A percentile compares a stretch with the other conserved stretches of the same genome.
Evolutionary conservation across 2,888 invertebrate genomes (phyloP).

Genomic region (Byasa hedistus): DNA sequence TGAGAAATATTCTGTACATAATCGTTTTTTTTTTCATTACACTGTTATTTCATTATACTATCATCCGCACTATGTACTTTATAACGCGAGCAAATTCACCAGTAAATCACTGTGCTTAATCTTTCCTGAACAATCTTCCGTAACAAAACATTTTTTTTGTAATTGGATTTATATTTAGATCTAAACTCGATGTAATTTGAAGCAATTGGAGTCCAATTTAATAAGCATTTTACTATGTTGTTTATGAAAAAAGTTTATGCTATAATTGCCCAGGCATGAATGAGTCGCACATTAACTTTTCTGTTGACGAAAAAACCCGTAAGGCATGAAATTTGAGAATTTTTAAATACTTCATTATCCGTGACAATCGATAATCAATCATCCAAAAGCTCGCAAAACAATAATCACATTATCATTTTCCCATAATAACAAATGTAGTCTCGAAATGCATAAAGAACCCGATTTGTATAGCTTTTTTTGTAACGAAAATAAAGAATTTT

Average conservation of each 20-base stretch:
- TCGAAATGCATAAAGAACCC: conserved; percentile 75
- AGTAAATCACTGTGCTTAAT: not conserved
- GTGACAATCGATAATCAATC: conserved; percentile 75
- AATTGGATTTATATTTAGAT: too few species aligned
- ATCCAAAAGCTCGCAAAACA: conserved; percentile 74
- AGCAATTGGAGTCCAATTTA: too few species aligned
- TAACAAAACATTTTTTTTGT: too few species aligned
- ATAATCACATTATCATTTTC: conserved; percentile 79
- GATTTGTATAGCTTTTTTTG: conserved; percentile 61
- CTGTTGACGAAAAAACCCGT: conserved; percentile 33
- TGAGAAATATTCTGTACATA: conserved; percentile 12
- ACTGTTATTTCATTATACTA: not conserved
- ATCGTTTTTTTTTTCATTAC: not conserved
- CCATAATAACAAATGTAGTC: conserved; percentile 75
- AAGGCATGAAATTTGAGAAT: conserved; percentile 55
- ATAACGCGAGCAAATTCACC: not conserved
- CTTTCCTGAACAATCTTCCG: not conserved
- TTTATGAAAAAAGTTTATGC: too few species aligned
- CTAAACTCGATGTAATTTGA: too few species aligned
- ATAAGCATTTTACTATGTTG: too few species aligned
- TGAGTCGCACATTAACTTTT: conserved; percentile 15
- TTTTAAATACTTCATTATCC: conserved; percentile 70
- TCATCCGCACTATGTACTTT: not conserved
- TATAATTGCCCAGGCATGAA: not conserved
- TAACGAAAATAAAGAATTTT: conserved; percentile 56